Percentiles rank a stretch among this genome's conserved stretches.
phyloP scores from a whole-genome alignment of 2,888 invertebrate species.

The Carabus problematicus region DNA sequence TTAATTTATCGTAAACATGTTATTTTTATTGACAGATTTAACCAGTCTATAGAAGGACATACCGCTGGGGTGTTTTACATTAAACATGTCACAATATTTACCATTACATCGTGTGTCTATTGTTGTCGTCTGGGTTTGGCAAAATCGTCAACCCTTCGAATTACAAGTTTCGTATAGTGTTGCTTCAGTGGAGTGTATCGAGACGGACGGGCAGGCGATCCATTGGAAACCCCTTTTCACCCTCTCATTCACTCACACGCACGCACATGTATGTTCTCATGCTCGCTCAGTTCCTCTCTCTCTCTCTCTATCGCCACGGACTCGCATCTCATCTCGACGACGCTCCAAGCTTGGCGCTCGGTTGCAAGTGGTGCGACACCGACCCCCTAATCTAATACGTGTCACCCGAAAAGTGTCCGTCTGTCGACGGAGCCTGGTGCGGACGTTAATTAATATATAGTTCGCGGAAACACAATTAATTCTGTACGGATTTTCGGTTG shows the following conservation, averaged over 20 bases:
- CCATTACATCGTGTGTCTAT: too few relatives aligned
- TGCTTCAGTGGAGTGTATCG: too few relatives aligned
- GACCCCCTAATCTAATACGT: slow-evolving; percentile 58
- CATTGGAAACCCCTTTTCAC: slow-evolving; percentile 2
- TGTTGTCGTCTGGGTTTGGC: too few relatives aligned
- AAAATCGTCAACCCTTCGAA: too few relatives aligned
- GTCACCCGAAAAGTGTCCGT: slow-evolving; percentile 59
- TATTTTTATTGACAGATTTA: too few relatives aligned
- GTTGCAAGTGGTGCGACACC: slow-evolving; percentile 3
- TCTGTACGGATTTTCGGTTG: slow-evolving; percentile 41
- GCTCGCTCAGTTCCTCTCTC: background rate
- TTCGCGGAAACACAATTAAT: slow-evolving; percentile 55
- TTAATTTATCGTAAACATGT: too few relatives aligned
- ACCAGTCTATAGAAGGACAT: too few relatives aligned
- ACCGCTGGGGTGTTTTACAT: too few relatives aligned
- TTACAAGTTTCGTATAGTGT: too few relatives aligned
- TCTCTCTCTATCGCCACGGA: slow-evolving; percentile 26
- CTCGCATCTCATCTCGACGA: slow-evolving; percentile 26
- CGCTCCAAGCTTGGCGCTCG: slow-evolving; percentile 9
- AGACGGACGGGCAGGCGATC: too few relatives aligned
- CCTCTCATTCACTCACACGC: slow-evolving; percentile 7
- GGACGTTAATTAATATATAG: slow-evolving; percentile 62
- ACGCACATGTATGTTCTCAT: background rate
- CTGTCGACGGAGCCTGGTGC: slow-evolving; percentile 56
- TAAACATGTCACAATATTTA: too few relatives aligned